These are phyloP conservation scores for Epistrophe grossulariae DNA, from an alignment of 2,888 invertebrate genomes.

Conservation along the genomic window DNA sequence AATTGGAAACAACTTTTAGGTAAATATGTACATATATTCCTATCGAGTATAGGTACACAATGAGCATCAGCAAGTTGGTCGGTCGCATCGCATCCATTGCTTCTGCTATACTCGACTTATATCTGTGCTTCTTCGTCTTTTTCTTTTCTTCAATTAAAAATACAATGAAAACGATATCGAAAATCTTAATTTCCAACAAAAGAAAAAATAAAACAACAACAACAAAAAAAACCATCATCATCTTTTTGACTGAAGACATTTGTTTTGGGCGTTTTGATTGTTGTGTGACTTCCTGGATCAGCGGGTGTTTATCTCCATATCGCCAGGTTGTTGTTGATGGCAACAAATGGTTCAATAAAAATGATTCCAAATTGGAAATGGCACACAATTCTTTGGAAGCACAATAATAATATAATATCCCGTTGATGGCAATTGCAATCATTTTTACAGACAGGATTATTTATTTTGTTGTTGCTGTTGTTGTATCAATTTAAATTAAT, in stretches of 20 bases:
- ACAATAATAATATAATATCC: neutral
- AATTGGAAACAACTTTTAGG: conserved; percentile 60
- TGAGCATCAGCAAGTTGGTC: neutral
- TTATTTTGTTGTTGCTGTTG: neutral
- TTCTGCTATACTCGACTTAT: conserved; percentile 21
- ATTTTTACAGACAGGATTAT: neutral
- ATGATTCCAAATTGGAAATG: conserved; percentile 11
- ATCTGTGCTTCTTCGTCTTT: too few species aligned
- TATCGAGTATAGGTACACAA: neutral
- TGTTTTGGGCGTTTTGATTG: conserved; percentile 49
- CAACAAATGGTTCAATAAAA: conserved; percentile 30
- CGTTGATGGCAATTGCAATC: conserved; percentile 12
- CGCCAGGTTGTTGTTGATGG: conserved; percentile 19
- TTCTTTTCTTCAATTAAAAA: conserved; percentile 9
- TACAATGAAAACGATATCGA: conserved; percentile 15
- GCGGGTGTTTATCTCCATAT: conserved; percentile 51
- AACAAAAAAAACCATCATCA: conserved; percentile 38
- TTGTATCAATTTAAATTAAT: neutral
- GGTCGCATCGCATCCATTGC: conserved; percentile 39
- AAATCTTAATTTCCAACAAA: conserved; percentile 47
- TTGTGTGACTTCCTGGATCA: conserved; percentile 60
- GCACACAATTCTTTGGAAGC: conserved; percentile 7
- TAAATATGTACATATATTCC: neutral
- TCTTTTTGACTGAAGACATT: conserved; percentile 48
- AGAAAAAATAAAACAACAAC: conserved; percentile 23